Evolutionary conservation across 2,113 vertebrate genomes (phyloP), one percentile per base, ranked within the genome.

Genomic region (Centrocercus urophasianus): DNA sequence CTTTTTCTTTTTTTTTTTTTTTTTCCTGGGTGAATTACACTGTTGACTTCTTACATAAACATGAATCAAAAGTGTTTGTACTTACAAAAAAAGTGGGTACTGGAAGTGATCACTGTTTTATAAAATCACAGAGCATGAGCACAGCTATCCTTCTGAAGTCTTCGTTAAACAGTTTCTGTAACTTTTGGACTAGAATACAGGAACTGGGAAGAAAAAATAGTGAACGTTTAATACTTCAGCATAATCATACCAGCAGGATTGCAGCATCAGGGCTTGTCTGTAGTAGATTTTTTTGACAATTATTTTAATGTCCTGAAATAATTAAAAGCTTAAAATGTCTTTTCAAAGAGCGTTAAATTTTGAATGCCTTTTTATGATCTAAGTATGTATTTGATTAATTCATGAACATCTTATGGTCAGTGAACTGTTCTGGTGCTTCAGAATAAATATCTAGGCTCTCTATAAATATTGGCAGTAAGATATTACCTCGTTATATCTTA

Each of bases 291-390:
- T 81, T 84, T 84, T n/a, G 77, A 52, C 28, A 59, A 7, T 83
- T 93, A 28, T 70, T 89, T 70, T 93, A 83, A 60, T 87, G 18
- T 34, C 34, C 87, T 27, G 30, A 60, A 60, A 71, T 86, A 90
- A 18, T 56, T 77, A 43, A 18, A 70, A 83, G 13, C 81, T 91
- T 67, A 11, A 66, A 76, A 76, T 5, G 5, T 2, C 34, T 75
- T 87, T 82, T 21, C 0, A 43, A 83, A 50, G 87, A 8, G 13
- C 54, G 30, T 54, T 85, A 28, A 4, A 69, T 70, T 92, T 85
- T 82, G 17, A 70, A 64, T 81, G 59, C 15, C 11, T 83, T 77
- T 83, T 91, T 52, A 25, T 79, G 21, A 16, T 86, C 1, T 77
- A 56, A 80, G 18, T 61, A 45, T 85, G 12, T 13, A 32, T 82